Evolutionary conservation across 2,888 invertebrate genomes (phyloP), one percentile per base, ranked within the genome.

Genomic region (Sarcophaga variegata): DNA sequence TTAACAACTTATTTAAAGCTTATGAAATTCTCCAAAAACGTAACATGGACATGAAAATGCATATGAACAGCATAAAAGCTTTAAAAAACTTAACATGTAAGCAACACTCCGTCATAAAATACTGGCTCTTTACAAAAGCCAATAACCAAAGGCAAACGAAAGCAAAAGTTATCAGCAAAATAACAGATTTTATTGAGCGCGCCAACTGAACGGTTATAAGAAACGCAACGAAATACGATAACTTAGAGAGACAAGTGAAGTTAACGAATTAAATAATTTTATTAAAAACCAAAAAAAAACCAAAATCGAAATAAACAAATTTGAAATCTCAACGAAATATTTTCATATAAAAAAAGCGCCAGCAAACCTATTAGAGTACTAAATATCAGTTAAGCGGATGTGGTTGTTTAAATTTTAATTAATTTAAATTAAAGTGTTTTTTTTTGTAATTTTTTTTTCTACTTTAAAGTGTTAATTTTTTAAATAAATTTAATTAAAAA

Each of bases 141-240:
- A 79, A 25, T 22, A 70, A 37, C 47, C 54, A 78, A 25, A 47
- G 69, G 63, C 83, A 81, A 88, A 88, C 72, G 89, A 89, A 89
- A 89, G 84, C 87, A 88, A 89, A 88, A 89, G 88, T 89, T 83
- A 45, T 71, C 59, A 82, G 80, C 78, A 27, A 63, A 45, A 76
- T 17, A 82, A 69, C 90, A 92, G 91, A 91, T 89, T 88, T 89
- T 89, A 83, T 87, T 88, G 89, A 90, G 89, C 90, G 86, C 90
- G 89, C 89, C 86, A 90, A 83, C 90, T 77, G 76, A 89, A 85
- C 89, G 90, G 90, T 89, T 37, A 90, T 89, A 86, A 81, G 62
- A 80, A 27, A 79, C 69, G 27, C 17, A 79, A 76, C 49, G 54
- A 74, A 77, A 79, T 70, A 81, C 81, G 64, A 78, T 82, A 67